Evolutionary conservation across 2,797 vertebrate genomes (phyloP).

Genomic region (Spondyliosoma cantharus): DNA sequence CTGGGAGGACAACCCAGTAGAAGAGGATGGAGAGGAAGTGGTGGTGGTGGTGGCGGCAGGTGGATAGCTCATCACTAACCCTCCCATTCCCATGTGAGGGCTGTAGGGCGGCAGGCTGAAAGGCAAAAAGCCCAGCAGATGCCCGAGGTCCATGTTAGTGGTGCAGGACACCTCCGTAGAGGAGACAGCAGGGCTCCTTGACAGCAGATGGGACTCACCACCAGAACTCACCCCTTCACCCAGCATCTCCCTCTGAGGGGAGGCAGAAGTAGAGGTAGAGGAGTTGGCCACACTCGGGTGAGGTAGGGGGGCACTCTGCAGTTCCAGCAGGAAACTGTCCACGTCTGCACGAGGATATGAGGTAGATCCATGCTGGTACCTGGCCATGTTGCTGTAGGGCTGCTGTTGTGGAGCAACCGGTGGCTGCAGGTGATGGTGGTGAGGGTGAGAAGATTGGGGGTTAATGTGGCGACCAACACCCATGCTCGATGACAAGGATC

Average conservation of each 20-base stretch:
- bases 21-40: constrained; percentile 77
- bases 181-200: constrained; percentile 89
- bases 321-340: constrained; percentile 96
- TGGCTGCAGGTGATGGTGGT: constrained; percentile 82
- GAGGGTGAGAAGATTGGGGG: constrained; percentile 85
- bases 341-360: constrained; percentile 95
- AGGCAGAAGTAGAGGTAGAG: constrained; percentile 85
- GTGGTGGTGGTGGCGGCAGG: constrained; percentile 79
- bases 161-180: constrained; percentile 92
- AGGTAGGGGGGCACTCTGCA: constrained; percentile 91
- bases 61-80: constrained; percentile 94
- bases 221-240: constrained; percentile 73
- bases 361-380: constrained; percentile 96
- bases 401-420: constrained; percentile 76
- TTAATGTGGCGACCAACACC: constrained; percentile 91
- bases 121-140: constrained; percentile 94
- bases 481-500: constrained; percentile 87
- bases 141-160: constrained; percentile 96
- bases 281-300: constrained; percentile 86
- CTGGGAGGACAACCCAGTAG: constrained; percentile 82
- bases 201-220: constrained; percentile 85
- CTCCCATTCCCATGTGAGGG: constrained; percentile 89
- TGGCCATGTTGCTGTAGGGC: constrained; percentile 86
- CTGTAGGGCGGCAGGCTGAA: constrained; percentile 93
- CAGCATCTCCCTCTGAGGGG: constrained; percentile 86